Base-by-base conservation (phyloP, 2,113 vertebrate genomes). In the Ardeotis arabs region DNA sequence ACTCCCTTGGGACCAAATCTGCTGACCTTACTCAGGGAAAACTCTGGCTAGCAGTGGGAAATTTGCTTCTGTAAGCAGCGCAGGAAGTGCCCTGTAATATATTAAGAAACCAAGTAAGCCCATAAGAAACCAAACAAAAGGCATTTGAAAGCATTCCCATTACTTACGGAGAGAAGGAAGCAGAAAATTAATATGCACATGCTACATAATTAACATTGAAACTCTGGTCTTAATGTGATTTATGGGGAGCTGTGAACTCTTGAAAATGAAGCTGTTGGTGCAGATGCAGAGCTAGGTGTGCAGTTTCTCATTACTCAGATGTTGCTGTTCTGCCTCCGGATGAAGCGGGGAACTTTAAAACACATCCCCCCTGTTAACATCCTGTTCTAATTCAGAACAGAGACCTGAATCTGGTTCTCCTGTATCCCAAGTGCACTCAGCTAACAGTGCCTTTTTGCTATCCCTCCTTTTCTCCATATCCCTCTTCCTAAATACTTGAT, bases 1-100 rank as follows among this genome's bases (percentile, higher is more conserved):
- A 33, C 27, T 94, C 94, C 69, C 90, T 20, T 60, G 83, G 80
- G 94, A 93, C 22, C 22, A 50, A 90, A 84, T 96, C 89, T 95
- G 80, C 77, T 95, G 96, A 72, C 88, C 90, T 93, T 90, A 84
- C 58, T 96, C 27, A 75, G 90, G 92, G 90, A 95, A 95, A 89
- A 75, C 89, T 93, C 77, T 94, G 53, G 69, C 90, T 90, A 92
- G 69, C 88, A 96, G 63, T 97, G 95, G 95, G 96, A 96, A 96
- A 96, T 97, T 68, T 84, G 90, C 94, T 94, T 96, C 92, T 78
- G 76, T 93, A 96, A 84, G 83, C 94, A 90, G 83, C 6, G 77
- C 92, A 96, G 96, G 96, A 96, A 96, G 55, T 97, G 86, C 94
- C 76, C 88, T 95, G 88, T 72, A 96, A 89, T 96, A 90, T 92